phyloP scores from a whole-genome alignment of 2,888 invertebrate species.

The Catocala nupta region DNA sequence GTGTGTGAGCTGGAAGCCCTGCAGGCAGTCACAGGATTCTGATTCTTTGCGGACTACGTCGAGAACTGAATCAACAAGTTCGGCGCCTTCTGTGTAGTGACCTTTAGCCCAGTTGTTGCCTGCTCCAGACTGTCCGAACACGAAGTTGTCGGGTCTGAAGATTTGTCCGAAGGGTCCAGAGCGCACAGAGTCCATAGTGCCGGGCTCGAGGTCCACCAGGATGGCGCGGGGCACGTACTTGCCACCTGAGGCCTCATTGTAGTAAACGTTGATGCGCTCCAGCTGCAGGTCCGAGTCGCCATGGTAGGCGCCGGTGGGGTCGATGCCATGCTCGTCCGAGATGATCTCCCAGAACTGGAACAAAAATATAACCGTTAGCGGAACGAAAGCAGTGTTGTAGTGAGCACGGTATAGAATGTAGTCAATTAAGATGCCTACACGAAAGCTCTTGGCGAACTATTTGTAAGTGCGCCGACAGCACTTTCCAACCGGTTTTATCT shows the following conservation, averaged over 20 bases:
- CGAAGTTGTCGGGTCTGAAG: slow-evolving; percentile 92
- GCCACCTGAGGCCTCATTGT: slow-evolving; percentile 94
- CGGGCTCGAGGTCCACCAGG: slow-evolving; percentile 80
- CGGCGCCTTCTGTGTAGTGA: slow-evolving; percentile 91
- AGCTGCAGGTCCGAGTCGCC: slow-evolving; percentile 96
- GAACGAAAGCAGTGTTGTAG: slow-evolving; percentile 49
- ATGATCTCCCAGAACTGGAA: slow-evolving; percentile 95
- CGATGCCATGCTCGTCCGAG: slow-evolving; percentile 97
- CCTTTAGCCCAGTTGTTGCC: slow-evolving; percentile 90
- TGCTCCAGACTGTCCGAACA: slow-evolving; percentile 89
- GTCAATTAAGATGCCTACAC: slow-evolving; percentile 74
- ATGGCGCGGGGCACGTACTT: slow-evolving; percentile 82
- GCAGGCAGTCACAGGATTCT: slow-evolving; percentile 96
- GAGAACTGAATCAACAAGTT: slow-evolving; percentile 91
- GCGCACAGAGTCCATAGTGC: slow-evolving; percentile 90
- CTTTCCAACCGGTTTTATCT: slow-evolving; percentile 78
- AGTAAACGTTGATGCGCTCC: slow-evolving; percentile 98
- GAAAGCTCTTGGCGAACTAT: slow-evolving; percentile 67
- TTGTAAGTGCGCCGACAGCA: slow-evolving; percentile 62
- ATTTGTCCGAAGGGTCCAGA: slow-evolving; percentile 91
- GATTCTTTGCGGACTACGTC: slow-evolving; percentile 95
- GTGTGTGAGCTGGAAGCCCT: slow-evolving; percentile 95
- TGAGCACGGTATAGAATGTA: slow-evolving; percentile 56
- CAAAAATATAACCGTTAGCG: slow-evolving; percentile 91
- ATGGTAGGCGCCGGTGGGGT: slow-evolving; percentile 95